These are phyloP conservation scores for Lacerta viridis DNA, from an alignment of 2,797 vertebrate genomes.

Conservation along the genomic window DNA sequence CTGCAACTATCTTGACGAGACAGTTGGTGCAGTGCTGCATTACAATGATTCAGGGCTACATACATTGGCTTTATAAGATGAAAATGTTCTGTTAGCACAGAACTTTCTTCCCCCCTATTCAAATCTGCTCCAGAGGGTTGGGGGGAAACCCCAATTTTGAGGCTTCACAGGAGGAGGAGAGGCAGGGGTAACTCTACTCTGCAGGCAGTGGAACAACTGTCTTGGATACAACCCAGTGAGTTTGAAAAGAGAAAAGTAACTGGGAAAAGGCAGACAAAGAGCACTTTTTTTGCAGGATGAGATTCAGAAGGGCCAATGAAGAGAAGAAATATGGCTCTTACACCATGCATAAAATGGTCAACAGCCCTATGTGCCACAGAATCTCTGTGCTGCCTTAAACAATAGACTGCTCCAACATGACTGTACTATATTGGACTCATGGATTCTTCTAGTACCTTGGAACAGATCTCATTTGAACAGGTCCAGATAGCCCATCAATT, in stretches of 20 bases:
- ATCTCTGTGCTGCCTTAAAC: not conserved
- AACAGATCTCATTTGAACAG: not conserved
- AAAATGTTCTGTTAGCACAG: too few relatives aligned
- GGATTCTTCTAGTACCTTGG: not conserved
- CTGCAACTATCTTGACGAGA: constrained; percentile 34
- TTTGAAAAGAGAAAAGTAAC: not conserved
- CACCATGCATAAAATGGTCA: not conserved
- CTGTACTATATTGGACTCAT: not conserved
- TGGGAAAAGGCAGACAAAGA: not conserved
- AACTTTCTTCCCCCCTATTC: too few relatives aligned
- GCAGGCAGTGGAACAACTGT: too few relatives aligned
- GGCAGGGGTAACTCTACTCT: too few relatives aligned
- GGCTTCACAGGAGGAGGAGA: too few relatives aligned
- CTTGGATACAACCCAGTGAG: too few relatives aligned
- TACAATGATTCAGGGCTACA: not conserved
- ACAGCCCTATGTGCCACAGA: not conserved
- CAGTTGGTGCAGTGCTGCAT: constrained; percentile 20
- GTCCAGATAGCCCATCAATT: not conserved
- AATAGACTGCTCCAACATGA: not conserved
- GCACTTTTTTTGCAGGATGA: constrained; percentile 40
- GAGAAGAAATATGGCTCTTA: not conserved
- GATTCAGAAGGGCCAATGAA: constrained; percentile 43
- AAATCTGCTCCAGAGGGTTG: too few relatives aligned
- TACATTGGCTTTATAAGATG: too few relatives aligned
- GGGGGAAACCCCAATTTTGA: too few relatives aligned